phyloP scores from a whole-genome alignment of 2,113 vertebrate genomes.

The Otolemur garnettii region DNA sequence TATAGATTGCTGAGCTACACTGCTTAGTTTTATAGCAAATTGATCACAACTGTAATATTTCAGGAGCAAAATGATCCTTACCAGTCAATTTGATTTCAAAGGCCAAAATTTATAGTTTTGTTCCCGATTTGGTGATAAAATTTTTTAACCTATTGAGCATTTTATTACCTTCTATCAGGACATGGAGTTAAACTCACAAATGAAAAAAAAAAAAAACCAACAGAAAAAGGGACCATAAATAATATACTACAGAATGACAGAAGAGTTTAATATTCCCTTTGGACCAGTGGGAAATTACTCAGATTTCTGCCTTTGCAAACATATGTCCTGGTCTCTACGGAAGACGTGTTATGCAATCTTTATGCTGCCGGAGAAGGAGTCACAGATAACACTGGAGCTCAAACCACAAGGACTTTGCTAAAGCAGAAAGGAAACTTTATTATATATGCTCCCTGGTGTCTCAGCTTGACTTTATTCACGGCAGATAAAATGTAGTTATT shows the following conservation, averaged over 20 bases:
- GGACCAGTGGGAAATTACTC: conserved; percentile 83
- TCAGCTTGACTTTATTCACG: conserved; percentile 75
- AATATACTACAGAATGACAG: conserved; percentile 85
- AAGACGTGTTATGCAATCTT: conserved; percentile 62
- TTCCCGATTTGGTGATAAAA: conserved; percentile 90
- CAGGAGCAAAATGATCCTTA: conserved; percentile 90
- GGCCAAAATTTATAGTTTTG: conserved; percentile 89
- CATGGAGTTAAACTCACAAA: conserved; percentile 88
- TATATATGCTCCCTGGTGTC: conserved; percentile 60
- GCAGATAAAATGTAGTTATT: conserved; percentile 84
- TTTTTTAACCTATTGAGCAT: conserved; percentile 89
- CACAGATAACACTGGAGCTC: conserved; percentile 20
- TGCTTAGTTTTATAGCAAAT: conserved; percentile 90
- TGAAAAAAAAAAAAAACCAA: conserved; percentile 85
- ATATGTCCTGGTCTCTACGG: conserved; percentile 64
- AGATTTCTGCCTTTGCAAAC: conserved; percentile 84
- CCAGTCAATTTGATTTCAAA: conserved; percentile 90
- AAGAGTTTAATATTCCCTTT: conserved; percentile 87
- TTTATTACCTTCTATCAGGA: conserved; percentile 88
- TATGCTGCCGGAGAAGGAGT: conserved; percentile 19
- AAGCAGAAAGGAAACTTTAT: conserved; percentile 56
- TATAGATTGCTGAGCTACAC: conserved; percentile 90
- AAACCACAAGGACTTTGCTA: conserved; percentile 24
- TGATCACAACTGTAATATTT: conserved; percentile 91
- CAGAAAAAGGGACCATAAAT: conserved; percentile 86